phyloP scores from a whole-genome alignment of 2,113 vertebrate genomes.

The Turnix velox region DNA sequence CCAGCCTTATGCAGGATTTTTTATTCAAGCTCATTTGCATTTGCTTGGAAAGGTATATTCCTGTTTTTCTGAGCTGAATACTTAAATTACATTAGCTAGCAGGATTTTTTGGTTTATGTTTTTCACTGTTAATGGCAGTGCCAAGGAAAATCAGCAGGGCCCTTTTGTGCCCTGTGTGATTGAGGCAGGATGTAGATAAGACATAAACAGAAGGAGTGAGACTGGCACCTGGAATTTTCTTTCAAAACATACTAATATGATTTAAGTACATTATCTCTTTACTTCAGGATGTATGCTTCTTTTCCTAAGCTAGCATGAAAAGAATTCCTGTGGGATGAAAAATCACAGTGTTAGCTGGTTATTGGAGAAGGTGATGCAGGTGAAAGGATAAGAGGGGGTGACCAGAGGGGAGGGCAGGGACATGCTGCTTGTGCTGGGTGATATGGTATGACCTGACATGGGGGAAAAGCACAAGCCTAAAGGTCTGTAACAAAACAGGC shows the following conservation, averaged over 20 bases:
- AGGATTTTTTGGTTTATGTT: neutral
- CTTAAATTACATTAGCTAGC: neutral
- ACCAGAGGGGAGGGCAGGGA: neutral
- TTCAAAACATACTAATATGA: neutral
- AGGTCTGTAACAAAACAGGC: neutral
- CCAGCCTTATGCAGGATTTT: conserved; percentile 22
- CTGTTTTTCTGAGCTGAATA: neutral
- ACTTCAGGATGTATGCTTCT: neutral
- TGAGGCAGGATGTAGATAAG: conserved; percentile 5
- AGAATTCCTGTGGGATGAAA: neutral
- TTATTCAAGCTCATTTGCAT: conserved; percentile 31
- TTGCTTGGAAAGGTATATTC: neutral
- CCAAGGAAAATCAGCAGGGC: neutral
- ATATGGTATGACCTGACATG: accelerated
- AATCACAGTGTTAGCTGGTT: neutral
- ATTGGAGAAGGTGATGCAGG: neutral
- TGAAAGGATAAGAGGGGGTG: neutral
- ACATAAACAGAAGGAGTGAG: neutral
- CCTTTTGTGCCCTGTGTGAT: conserved; percentile 15
- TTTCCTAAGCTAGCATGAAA: neutral
- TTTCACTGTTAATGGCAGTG: neutral
- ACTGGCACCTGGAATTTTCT: neutral
- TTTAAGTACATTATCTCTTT: neutral
- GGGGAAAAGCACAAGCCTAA: neutral
- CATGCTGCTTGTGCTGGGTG: neutral